Evolutionary conservation across 2,113 vertebrate genomes (phyloP), one percentile per base, ranked within the genome.

Genomic region (Cyanoliseus patagonus): DNA sequence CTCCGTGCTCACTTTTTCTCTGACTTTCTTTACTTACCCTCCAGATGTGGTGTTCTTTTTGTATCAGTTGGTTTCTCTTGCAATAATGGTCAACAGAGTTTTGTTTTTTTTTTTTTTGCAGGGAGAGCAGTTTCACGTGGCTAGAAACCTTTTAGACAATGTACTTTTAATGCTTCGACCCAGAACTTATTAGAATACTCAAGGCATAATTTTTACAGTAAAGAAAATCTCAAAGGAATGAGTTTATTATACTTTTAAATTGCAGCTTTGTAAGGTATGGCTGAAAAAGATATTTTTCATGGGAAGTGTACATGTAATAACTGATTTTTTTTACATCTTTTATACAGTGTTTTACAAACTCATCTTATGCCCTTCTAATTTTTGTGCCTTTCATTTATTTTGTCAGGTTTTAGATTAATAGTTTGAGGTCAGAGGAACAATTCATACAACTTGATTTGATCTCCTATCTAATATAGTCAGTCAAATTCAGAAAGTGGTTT

Each of bases 401-500:
- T 27, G 30, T 63, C 37, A 37, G n/a, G 10, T 53, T 95, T 90
- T 84, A 78, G 41, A 70, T 81, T 63, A 44, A 70, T 88, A 93
- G 37, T 52, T 90, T 83, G 80, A 83, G 41, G 46, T 83, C 73
- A 93, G 46, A 74, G 55, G n/a, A 67, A 53, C 19, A 52, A 74
- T 86, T 86, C 77, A 37, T 84, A 28, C 15, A 69, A 51, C 24
- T 62, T 92, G 17, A 69, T 74, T 80, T 88, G 19, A 63, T 86
- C 18, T 92, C 35, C 57, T 66, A 17, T 11, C 0, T 84, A 67
- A 77, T 57, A 44, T 24, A 69, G 33, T 37, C 27, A 0, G 0
- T 85, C 70, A 62, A 85, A 86, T 35, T 90, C 49, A 94, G 20
- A 79, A 90, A 52, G 24, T 20, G 20, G n/a, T 90, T 83, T 93